Base-by-base conservation (phyloP, 2,113 vertebrate genomes). In the Macroglossus sobrinus region DNA sequence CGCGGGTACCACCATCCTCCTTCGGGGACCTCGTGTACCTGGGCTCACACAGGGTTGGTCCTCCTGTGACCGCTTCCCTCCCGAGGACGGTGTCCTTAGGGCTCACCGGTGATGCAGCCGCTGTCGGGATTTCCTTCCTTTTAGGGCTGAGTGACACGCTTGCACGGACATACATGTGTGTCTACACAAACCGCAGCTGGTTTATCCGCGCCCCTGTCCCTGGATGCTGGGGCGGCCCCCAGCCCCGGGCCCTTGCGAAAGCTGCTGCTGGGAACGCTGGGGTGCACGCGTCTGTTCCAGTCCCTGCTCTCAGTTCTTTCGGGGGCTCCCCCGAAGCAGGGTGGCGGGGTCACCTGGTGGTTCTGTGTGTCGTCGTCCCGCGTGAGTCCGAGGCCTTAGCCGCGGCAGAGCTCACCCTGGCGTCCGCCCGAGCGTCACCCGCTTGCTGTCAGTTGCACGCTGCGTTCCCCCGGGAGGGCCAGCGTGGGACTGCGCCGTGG, bases 21-120 rank as follows among this genome's bases (percentile, higher is more conserved):
- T 38, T n/a, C 4, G 3, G 22, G 12, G 40, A 5, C 61, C n/a
- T 59, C 30, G 0, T 2, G 0, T 24, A 10, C 53, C n/a, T 1
- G 21, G 40, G 13, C 2, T 0, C 26, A 0, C 6, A 1, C 7
- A 0, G 24, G 0, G 0, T 5, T 8, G 18, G 26, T 57, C 63
- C 19, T 40, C 24, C 1, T 3, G 63, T 13, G 69, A 13, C 59
- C 11, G 28, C 69, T 47, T 5, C 0, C 19, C 9, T 30, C 30
- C 28, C 4, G 3, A 28, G 12, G 10, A 0, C 4, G 0, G 0
- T 4, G 33, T 33, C 80, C 35, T 45, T 6, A 1, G 13, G 26
- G 14, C 8, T 21, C 26, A 5, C 35, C 18, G 14, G 0, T 0
- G 22, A 0, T 5, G 26, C 4, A 12, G 68, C 10, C 0, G 0